Percentiles rank a stretch among this genome's conserved stretches.
phyloP scores from a whole-genome alignment of 2,113 vertebrate genomes.

The Oreamnos americanus region DNA sequence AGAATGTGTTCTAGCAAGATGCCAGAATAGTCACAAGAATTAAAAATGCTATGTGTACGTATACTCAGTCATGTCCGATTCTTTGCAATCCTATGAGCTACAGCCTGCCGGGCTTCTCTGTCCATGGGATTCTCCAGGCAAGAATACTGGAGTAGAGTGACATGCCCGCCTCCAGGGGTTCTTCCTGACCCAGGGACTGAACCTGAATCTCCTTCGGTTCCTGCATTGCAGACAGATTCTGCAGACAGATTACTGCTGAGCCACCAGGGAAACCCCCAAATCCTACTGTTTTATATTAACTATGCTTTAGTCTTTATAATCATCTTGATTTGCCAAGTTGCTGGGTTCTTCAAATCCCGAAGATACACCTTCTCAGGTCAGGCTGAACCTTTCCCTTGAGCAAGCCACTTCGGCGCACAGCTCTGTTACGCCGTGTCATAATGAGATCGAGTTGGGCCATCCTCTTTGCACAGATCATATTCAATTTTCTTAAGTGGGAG shows the following conservation, averaged over 20 bases:
- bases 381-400: background rate
- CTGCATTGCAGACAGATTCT: background rate
- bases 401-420: background rate
- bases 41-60: background rate
- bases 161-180: background rate
- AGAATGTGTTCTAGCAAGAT: background rate
- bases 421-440: background rate
- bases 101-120: background rate
- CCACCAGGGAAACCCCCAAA: background rate
- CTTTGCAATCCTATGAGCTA: background rate
- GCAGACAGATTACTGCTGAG: background rate
- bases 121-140: background rate
- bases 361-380: too few relatives aligned
- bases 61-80: background rate
- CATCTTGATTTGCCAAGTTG: background rate
- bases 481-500: conserved; percentile 60
- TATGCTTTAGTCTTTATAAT: background rate
- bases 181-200: background rate
- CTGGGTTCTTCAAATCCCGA: background rate
- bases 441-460: conserved; percentile 5
- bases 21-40: background rate
- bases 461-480: conserved; percentile 21
- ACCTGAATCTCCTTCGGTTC: background rate
- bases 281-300: background rate
- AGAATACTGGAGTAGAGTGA: background rate